Conservation (phyloP, 2,888 invertebrate species). For the Eupithecia exiguata region DNA sequence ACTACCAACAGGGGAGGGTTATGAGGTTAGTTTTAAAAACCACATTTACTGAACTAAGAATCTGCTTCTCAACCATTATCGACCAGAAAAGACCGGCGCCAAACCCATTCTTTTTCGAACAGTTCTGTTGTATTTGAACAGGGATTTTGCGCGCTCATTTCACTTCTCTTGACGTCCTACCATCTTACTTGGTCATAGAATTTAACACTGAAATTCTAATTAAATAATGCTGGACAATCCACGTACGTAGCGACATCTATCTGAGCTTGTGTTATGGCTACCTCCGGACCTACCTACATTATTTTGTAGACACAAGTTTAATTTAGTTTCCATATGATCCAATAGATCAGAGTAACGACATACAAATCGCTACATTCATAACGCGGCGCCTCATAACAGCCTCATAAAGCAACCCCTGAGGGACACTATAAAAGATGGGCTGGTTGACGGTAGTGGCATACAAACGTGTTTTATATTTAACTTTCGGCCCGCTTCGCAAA, state of each 20-base stretch:
- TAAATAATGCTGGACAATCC: background rate
- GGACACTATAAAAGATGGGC: constrained; percentile 18
- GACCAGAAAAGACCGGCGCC: background rate
- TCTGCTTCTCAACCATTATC: background rate
- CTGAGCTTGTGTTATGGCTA: background rate
- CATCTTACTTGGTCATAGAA: no score
- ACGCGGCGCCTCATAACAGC: constrained; percentile 39
- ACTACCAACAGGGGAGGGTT: no score
- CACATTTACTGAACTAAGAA: background rate
- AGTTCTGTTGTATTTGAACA: no score
- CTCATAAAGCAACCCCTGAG: constrained; percentile 39
- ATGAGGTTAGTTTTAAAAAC: background rate
- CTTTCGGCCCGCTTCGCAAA: background rate
- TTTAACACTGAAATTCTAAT: no score
- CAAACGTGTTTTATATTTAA: background rate
- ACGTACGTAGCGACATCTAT: background rate
- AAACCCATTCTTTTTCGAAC: no score
- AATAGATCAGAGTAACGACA: constrained; percentile 39
- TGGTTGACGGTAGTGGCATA: background rate
- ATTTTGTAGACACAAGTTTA: constrained; percentile 1
- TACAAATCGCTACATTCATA: constrained; percentile 44
- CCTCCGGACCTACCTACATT: background rate
- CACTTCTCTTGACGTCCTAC: background rate
- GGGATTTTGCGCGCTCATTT: no score
- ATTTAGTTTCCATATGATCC: constrained; percentile 17